Evolutionary conservation across 2,113 vertebrate species (phyloP), one percentile per base, ranked within the genome.

Genomic region (Podarcis raffonei): DNA sequence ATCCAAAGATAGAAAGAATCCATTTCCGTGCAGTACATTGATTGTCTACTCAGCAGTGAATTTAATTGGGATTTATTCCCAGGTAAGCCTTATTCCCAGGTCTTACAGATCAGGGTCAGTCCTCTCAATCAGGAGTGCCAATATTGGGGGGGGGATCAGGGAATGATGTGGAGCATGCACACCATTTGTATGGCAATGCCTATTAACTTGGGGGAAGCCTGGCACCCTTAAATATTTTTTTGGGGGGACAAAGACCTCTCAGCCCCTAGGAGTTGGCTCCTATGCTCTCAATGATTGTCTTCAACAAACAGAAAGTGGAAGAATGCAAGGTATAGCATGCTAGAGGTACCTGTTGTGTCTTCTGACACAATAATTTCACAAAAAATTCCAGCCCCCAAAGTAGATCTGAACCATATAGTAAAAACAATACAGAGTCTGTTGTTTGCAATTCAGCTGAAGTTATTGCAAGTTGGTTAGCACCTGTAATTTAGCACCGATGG

Each of bases 401-500:
- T 42, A 27, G 23, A 78, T 2, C 12, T 30, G 27, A 53, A 53
- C 48, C 2, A 53, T 53, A 37, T 30, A 79, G 15, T 78, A 53
- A 53, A 79, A 79, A 4, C 23, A 78, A 27, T 39, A 27, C 25
- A 30, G 11, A 78, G 25, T 78, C 27, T 78, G 23, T 48, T 78
- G 23, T 53, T 53, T 78, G 22, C 30, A 30, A 20, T 78, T 53
- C 42, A 78, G 76, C 39, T 30, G 39, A 74, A 74, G 32, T 15
- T 35, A 74, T 74, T 74, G 32, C 35, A 74, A 16, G 71, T 74
- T 32, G n/a, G 16, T 74, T 35, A 37, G n/a, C 83, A 98, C 97
- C 95, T 95, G 85, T 95, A 97, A 96, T 2, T 92, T 95, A 76
- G 95, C 96, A 37, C 93, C 94, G 89, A 96, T 48, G 2, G 96